Evolutionary conservation across 2,888 invertebrate genomes (phyloP), one percentile per base, ranked within the genome.

Genomic region (Cyaniris semiargus): DNA sequence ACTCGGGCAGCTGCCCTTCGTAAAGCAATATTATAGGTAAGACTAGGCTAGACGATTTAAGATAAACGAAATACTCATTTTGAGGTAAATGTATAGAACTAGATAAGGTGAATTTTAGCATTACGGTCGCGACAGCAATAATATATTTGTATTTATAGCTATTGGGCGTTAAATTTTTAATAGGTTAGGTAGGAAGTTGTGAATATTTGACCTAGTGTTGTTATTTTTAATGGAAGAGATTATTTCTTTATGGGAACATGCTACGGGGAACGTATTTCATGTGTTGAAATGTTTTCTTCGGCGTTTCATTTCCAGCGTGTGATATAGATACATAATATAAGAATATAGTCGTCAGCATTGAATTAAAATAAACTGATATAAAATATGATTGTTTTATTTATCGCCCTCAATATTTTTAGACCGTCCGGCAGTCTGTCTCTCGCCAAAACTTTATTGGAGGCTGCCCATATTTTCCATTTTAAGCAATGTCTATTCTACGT

Each of bases 81-180:
- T 90, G 90, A 92, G 92, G 91, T 91, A 87, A 89, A 86, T 92
- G 90, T 91, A 90, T 89, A 89, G 90, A 83, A 80, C 77, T 90
- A 89, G 84, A 82, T 89, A 90, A 87, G 87, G 85, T 80, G 82
- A 85, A 83, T 83, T 83, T 87, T 86, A 87, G 79, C 85, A 86
- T 84, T 27, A 87, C 88, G 87, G 89, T 90, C 91, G 92, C 93
- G 87, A 92, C 93, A 94, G 94, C 93, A 94, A 94, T 94, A 94
- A 93, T 92, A 92, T 92, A 93, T 92, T 92, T 94, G 93, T 94
- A 93, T 92, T 90, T 91, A 91, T 89, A 91, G 93, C 93, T 93
- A 93, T 90, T 89, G 93, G 91, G 93, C 91, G 92, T 93, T 92
- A 90, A 92, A 92, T 91, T 91, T 93, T 92, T 90, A 91, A 90